Base-by-base conservation (phyloP, 2,888 invertebrate genomes). In the Thecophora atra region DNA sequence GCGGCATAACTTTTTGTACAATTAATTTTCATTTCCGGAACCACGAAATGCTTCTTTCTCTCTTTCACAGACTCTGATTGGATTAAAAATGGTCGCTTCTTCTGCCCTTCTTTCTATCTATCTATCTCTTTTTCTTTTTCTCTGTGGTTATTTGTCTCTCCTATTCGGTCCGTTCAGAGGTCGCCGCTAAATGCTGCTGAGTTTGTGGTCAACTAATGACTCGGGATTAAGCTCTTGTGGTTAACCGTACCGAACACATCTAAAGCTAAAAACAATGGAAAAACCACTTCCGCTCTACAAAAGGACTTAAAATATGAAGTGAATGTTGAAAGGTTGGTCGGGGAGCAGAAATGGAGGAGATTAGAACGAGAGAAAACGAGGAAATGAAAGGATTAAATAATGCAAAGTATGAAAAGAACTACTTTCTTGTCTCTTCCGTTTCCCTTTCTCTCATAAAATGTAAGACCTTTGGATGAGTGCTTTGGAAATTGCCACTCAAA, bases 161-260 rank as follows among this genome's bases (percentile, higher is more conserved):
- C 4, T 13, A 37, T 21, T 42, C 17, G 24, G 8, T 21, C 19
- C 24, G 19, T 21, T 58, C 58, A 15, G 13, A 19, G 69, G 69
- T 70, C 70, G 63, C 37, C 37, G 52, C 52, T 70, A 62, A 70
- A 70, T 70, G 52, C 54, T 70, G 70, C 52, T 42, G 63, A 21
- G 51, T 52, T 63, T 52, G 70, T 63, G 70, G 70, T 70, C 70
- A 70, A 70, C 70, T 70, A 70, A 70, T 63, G 70, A 70, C 70
- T 70, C 24, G 62, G 54, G 70, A 70, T 70, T 70, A 70, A 70
- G 51, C 70, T 26, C 70, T 62, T 70, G 52, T 52, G 52, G 62
- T 70, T 63, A 63, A 70, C 70, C 52, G 21, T 24, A 26, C 47
- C 54, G 24, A 56, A 64, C 64, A 64, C 64, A 47, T n/a, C 64